Percentiles rank a stretch among this genome's conserved stretches.
phyloP scores from a whole-genome alignment of 2,888 invertebrate genomes.

The Rotaria sp. region DNA sequence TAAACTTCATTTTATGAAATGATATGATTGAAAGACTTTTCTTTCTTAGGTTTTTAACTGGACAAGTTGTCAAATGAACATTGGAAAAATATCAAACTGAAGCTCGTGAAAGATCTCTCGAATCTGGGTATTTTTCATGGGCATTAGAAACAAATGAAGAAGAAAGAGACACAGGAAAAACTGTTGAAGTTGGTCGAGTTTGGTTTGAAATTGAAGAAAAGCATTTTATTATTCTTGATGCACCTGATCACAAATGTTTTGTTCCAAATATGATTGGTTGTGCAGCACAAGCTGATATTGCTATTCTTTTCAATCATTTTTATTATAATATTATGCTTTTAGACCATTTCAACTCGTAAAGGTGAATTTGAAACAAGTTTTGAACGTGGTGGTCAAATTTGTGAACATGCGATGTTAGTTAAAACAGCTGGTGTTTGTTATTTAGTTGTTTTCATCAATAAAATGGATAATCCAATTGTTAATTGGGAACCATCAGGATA shows the following conservation, averaged over 20 bases:
- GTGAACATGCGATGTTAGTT: slow-evolving; percentile 98
- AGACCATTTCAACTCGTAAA: slow-evolving; percentile 61
- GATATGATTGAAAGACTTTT: not conserved
- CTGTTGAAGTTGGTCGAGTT: too few species aligned
- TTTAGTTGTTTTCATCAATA: slow-evolving; percentile 91
- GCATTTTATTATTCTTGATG: slow-evolving; percentile 97
- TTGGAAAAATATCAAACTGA: slow-evolving; percentile 97
- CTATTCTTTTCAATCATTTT: too few species aligned
- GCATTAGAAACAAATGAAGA: slow-evolving; percentile 95
- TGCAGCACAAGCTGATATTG: slow-evolving; percentile 61
- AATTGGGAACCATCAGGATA: slow-evolving; percentile 76
- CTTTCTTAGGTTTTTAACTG: slow-evolving; percentile 61
- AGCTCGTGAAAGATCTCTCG: slow-evolving; percentile 81
- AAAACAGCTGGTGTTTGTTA: slow-evolving; percentile 98
- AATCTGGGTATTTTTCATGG: slow-evolving; percentile 85
- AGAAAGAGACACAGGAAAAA: slow-evolving; percentile 62
- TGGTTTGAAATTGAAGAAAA: slow-evolving; percentile 77
- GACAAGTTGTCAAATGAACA: slow-evolving; percentile 98
- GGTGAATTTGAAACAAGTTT: slow-evolving; percentile 95
- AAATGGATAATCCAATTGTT: slow-evolving; percentile 99
- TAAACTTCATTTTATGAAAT: slow-evolving; percentile 52
- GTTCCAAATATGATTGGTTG: slow-evolving; percentile 99
- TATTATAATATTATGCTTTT: too few species aligned
- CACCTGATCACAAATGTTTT: slow-evolving; percentile 97
- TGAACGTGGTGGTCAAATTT: slow-evolving; percentile 96